A percentile compares a stretch with the other conserved stretches of the same genome.
These are phyloP conservation scores for Colletes collaris DNA, from an alignment of 2,888 invertebrate genomes.

Conservation along the genomic window DNA sequence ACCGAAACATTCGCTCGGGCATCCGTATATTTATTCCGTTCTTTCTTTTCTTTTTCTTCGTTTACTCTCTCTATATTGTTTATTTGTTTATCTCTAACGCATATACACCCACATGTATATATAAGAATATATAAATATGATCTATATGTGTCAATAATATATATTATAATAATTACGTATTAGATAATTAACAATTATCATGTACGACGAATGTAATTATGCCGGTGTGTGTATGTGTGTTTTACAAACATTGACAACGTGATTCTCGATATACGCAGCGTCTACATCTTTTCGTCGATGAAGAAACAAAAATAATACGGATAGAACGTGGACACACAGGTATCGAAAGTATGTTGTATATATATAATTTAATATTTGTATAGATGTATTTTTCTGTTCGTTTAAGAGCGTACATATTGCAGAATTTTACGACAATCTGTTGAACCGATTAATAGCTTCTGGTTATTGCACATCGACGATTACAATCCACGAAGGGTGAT, in stretches of 20 bases:
- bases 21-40: neutral
- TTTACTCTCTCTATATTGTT: conserved; percentile 2
- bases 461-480: conserved; percentile 41
- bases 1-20: neutral
- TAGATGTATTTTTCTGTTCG: conserved; percentile 9
- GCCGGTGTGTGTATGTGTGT: conserved; percentile 7
- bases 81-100: conserved; percentile 12
- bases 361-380: conserved; percentile 16
- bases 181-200: conserved; percentile 37
- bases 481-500: conserved; percentile 24
- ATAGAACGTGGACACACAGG: conserved; percentile 40
- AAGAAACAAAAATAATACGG: conserved; percentile 20
- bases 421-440: conserved; percentile 35
- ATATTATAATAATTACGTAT: conserved; percentile 48
- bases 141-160: conserved; percentile 22
- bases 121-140: conserved; percentile 52
- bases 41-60: neutral
- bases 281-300: conserved; percentile 1
- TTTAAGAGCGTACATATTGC: conserved; percentile 40
- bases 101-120: conserved; percentile 47
- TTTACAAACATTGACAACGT: conserved; percentile 24
- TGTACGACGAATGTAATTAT: conserved; percentile 32
- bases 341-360: conserved; percentile 42
- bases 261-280: neutral
- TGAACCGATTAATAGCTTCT: conserved; percentile 31